phyloP scores from a whole-genome alignment of 2,113 vertebrate species.

The Lonchura striata region DNA sequence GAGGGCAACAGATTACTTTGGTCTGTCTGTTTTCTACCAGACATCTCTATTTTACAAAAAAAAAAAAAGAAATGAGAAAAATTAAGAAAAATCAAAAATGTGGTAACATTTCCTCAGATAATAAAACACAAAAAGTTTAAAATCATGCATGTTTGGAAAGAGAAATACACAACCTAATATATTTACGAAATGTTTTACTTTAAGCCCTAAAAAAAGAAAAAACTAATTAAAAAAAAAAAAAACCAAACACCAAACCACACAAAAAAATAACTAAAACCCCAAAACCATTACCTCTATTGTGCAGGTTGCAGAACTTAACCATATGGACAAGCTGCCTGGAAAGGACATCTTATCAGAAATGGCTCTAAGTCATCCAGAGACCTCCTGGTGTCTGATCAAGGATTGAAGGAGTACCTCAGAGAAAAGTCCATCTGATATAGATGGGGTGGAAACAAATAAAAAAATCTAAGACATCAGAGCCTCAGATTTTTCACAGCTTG shows the following conservation, averaged over 20 bases:
- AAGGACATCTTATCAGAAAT: neutral
- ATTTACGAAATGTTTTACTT: neutral
- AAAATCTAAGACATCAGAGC: neutral
- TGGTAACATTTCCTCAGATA: neutral
- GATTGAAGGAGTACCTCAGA: neutral
- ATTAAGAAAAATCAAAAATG: neutral
- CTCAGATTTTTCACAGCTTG: slow-evolving; percentile 8
- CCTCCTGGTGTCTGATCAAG: neutral
- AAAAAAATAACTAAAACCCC: accelerated
- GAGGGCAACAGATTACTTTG: neutral
- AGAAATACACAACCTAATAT: neutral
- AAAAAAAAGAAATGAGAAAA: neutral
- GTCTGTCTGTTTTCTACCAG: neutral
- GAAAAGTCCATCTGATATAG: neutral
- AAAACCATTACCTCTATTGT: neutral
- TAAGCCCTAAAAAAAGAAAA: neutral
- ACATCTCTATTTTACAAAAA: neutral
- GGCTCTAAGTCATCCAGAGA: neutral
- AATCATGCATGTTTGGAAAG: neutral
- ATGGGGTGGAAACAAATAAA: neutral
- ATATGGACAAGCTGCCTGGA: neutral
- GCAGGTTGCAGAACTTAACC: neutral
- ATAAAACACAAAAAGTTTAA: neutral
- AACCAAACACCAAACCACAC: neutral
- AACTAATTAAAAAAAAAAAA: neutral